phyloP scores from a whole-genome alignment of 2,888 invertebrate genomes.

The Amphipoea lucens region DNA sequence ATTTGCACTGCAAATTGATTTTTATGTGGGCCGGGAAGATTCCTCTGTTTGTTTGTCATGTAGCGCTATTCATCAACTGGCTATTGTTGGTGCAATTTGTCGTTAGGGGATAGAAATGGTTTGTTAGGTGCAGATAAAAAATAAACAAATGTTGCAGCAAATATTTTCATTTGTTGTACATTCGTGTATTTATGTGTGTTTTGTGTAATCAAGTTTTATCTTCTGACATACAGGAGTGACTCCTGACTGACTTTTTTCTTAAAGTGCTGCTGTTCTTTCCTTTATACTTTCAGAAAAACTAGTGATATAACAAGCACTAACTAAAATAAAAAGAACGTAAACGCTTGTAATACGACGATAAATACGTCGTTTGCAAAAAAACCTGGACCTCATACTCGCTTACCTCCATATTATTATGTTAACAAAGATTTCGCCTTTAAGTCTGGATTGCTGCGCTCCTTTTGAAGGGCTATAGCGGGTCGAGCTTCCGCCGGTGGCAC shows the following conservation, averaged over 20 bases:
- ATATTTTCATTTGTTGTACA: not conserved
- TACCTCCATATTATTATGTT: conserved; percentile 64
- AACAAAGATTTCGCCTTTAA: conserved; percentile 70
- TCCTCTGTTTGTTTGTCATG: conserved; percentile 57
- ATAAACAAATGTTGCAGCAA: not conserved
- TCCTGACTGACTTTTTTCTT: not conserved
- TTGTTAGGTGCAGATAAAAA: conserved; percentile 17
- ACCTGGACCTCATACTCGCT: conserved; percentile 35
- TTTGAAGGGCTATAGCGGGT: conserved; percentile 71
- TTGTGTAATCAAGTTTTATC: not conserved
- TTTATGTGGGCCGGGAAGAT: conserved; percentile 79
- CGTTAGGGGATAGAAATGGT: conserved; percentile 27
- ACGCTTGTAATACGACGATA: conserved; percentile 27
- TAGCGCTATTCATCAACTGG: conserved; percentile 40
- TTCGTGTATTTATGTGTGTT: not conserved
- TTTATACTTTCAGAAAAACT: not conserved
- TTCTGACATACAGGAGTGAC: too few relatives aligned
- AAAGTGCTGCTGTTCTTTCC: not conserved
- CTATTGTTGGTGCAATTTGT: conserved; percentile 39
- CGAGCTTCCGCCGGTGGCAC: conserved; percentile 72
- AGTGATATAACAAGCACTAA: not conserved
- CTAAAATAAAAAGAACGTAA: conserved; percentile 3
- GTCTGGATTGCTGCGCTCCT: conserved; percentile 73
- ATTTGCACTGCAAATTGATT: conserved; percentile 89
- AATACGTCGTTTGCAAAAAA: conserved; percentile 42